Evolutionary conservation across 2,888 invertebrate genomes (phyloP).

Genomic region (Phengaris alcon): DNA sequence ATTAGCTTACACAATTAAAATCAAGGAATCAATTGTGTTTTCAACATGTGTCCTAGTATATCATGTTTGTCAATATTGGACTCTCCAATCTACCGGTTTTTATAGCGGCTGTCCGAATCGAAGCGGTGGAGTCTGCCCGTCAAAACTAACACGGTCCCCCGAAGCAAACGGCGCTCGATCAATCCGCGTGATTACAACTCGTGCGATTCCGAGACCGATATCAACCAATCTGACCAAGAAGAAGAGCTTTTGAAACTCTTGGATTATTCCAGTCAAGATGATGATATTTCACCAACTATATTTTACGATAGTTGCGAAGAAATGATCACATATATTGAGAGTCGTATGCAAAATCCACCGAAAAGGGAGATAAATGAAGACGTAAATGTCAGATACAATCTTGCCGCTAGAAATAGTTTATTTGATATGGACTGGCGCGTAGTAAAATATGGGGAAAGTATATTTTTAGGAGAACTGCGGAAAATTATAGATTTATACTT

Average conservation of each 20-base stretch:
- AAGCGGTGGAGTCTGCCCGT: conserved; percentile 73
- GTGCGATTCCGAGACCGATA: conserved; percentile 85
- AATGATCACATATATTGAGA: conserved; percentile 64
- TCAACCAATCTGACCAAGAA: conserved; percentile 88
- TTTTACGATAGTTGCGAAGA: conserved; percentile 73
- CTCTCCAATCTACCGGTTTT: conserved; percentile 46
- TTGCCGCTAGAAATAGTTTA: conserved; percentile 63
- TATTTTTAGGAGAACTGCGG: conserved; percentile 67
- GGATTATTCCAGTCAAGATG: conserved; percentile 83
- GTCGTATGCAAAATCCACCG: conserved; percentile 51
- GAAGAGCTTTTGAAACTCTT: conserved; percentile 87
- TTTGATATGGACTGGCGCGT: conserved; percentile 74
- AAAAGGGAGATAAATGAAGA: conserved; percentile 51
- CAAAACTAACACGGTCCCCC: conserved; percentile 57
- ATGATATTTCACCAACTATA: conserved; percentile 73
- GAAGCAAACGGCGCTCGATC: conserved; percentile 55
- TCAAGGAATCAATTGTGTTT: background rate
- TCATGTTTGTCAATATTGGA: conserved; percentile 51
- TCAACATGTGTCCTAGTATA: conserved; percentile 1
- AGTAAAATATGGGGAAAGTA: conserved; percentile 71
- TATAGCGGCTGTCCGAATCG: conserved; percentile 67
- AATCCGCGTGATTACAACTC: conserved; percentile 61
- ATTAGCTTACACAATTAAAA: conserved; percentile 12
- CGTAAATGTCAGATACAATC: conserved; percentile 62
- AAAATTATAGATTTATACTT: conserved; percentile 61